Evolutionary conservation across 2,888 invertebrate species (phyloP).

Genomic region (Choristoneura rosaceana): DNA sequence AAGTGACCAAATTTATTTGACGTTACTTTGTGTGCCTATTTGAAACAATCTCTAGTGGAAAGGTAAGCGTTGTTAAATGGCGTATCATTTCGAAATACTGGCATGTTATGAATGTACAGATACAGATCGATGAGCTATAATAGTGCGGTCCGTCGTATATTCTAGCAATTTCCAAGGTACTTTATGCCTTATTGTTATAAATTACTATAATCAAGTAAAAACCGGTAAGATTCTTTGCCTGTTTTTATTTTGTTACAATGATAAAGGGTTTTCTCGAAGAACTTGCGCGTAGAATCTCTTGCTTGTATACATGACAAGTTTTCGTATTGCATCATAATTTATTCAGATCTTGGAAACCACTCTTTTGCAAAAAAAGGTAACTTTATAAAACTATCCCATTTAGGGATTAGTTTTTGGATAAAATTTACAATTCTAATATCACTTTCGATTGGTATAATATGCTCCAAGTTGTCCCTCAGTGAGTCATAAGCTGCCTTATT

Average conservation of each 20-base stretch:
- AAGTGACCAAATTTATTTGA: conserved; percentile 4
- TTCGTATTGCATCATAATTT: conserved; percentile 36
- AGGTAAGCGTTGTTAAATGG: conserved; percentile 30
- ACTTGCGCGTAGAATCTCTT: conserved; percentile 6
- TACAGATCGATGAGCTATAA: conserved; percentile 63
- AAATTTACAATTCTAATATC: too few relatives aligned
- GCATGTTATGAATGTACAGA: conserved; percentile 52
- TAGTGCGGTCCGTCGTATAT: conserved; percentile 57
- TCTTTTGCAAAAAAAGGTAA: not conserved
- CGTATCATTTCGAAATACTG: conserved; percentile 27
- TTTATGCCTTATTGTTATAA: conserved; percentile 41
- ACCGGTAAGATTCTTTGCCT: not conserved
- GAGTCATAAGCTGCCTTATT: too few relatives aligned
- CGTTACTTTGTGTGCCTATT: conserved; percentile 15
- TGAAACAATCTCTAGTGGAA: not conserved
- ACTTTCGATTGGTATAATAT: too few relatives aligned
- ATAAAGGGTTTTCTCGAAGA: not conserved
- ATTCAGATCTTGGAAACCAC: not conserved
- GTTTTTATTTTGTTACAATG: not conserved
- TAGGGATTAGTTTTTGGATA: too few relatives aligned
- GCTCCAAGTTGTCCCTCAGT: too few relatives aligned
- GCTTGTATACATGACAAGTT: not conserved
- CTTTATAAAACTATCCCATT: too few relatives aligned
- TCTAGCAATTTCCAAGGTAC: conserved; percentile 46
- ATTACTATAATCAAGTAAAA: not conserved